A percentile compares a stretch with the other conserved stretches of the same genome.
These are phyloP conservation scores for Pseudobourletiella spinata DNA, from an alignment of 1,140 invertebrate species.

Conservation along the genomic window DNA sequence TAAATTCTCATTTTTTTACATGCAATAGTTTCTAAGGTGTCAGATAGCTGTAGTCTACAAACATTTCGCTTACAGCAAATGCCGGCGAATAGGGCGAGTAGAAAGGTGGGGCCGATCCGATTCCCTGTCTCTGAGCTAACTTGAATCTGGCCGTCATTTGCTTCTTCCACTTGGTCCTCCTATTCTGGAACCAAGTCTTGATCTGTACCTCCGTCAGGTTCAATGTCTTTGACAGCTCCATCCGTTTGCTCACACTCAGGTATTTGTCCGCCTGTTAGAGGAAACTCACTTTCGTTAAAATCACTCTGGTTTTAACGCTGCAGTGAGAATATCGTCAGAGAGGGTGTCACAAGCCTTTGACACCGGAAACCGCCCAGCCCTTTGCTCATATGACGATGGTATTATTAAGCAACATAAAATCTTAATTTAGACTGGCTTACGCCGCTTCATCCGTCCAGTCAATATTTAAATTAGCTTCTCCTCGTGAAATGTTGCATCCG, in stretches of 20 bases:
- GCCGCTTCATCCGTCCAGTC: neutral
- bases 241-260: constrained; percentile 84
- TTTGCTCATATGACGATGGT: no score
- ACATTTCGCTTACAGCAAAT: constrained; percentile 28
- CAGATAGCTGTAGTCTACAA: neutral
- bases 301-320: no score
- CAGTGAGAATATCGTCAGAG: no score
- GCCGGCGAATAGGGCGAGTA: constrained; percentile 28
- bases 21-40: neutral
- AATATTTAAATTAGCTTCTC: neutral
- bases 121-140: constrained; percentile 72
- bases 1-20: neutral
- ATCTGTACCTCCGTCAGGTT: constrained; percentile 91
- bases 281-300: neutral
- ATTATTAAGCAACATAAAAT: no score
- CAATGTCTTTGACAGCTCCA: constrained; percentile 81
- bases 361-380: no score
- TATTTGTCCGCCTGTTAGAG: constrained; percentile 81
- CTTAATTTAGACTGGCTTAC: no score
- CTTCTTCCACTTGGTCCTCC: constrained; percentile 90
- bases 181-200: constrained; percentile 89
- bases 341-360: no score
- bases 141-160: constrained; percentile 79
- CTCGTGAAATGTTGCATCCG: no score
- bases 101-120: constrained; percentile 59